phyloP scores from a whole-genome alignment of 2,797 vertebrate genomes.

The Muraenolepis orangiensis region DNA sequence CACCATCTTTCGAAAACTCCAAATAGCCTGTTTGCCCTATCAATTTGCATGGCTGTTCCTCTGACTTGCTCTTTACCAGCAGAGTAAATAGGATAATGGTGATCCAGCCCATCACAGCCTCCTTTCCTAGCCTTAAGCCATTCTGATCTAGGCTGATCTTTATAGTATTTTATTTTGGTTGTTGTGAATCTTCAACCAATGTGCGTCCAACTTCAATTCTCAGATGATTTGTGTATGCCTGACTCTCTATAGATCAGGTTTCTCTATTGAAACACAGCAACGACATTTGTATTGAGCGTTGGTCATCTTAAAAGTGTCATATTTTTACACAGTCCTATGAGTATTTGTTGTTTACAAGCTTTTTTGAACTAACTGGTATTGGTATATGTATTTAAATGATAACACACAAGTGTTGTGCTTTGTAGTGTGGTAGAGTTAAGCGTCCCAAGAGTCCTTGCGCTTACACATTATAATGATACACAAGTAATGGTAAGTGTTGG shows the following conservation, averaged over 20 bases:
- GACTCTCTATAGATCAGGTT: background rate
- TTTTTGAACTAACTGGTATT: too few species aligned
- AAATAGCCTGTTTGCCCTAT: slow-evolving; percentile 52
- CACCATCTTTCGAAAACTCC: slow-evolving; percentile 61
- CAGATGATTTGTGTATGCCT: slow-evolving; percentile 17
- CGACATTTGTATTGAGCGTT: too few species aligned
- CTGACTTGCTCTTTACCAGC: slow-evolving; percentile 38
- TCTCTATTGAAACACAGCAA: too few species aligned
- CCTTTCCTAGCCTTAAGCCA: slow-evolving; percentile 21
- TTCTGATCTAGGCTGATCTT: slow-evolving; percentile 21
- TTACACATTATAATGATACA: too few species aligned
- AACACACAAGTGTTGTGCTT: too few species aligned
- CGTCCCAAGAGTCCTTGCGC: background rate
- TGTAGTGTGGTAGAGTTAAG: too few species aligned
- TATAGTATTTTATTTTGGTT: slow-evolving; percentile 28
- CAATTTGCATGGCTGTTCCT: slow-evolving; percentile 54
- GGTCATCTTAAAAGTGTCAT: too few species aligned
- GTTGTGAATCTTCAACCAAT: slow-evolving; percentile 23
- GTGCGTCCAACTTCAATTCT: slow-evolving; percentile 19
- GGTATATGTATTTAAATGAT: too few species aligned
- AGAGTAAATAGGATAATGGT: slow-evolving; percentile 31
- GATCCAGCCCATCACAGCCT: slow-evolving; percentile 48
- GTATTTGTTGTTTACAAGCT: too few species aligned
- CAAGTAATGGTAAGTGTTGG: background rate
- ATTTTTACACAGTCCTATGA: too few species aligned